phyloP scores from a whole-genome alignment of 2,888 invertebrate species.

The Nineta flava region DNA sequence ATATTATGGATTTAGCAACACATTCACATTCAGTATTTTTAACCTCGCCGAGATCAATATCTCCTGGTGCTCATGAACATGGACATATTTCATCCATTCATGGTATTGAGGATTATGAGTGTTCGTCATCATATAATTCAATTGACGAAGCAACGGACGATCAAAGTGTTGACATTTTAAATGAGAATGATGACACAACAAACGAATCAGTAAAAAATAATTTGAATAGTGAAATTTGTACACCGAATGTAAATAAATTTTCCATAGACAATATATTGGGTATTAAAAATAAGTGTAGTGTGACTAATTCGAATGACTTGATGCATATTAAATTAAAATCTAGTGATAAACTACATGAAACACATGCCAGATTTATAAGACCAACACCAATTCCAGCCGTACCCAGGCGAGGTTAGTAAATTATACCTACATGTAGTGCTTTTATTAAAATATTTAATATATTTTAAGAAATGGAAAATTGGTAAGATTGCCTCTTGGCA shows the following conservation, averaged over 20 bases:
- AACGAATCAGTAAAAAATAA: constrained; percentile 8
- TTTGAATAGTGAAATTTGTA: not conserved
- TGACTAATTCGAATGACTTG: constrained; percentile 12
- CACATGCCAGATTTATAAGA: constrained; percentile 21
- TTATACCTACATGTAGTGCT: too few relatives aligned
- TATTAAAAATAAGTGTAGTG: constrained; percentile 12
- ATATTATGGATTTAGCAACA: constrained; percentile 5
- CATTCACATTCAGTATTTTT: not conserved
- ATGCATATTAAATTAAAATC: constrained; percentile 8
- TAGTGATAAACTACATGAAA: constrained; percentile 10
- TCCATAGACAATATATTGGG: constrained; percentile 28
- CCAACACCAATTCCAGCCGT: constrained; percentile 21
- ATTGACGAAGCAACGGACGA: constrained; percentile 15
- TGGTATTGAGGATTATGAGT: not conserved
- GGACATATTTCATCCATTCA: not conserved
- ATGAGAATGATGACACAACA: constrained; percentile 14
- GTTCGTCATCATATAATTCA: not conserved
- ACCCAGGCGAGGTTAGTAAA: constrained; percentile 11
- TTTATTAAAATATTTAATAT: too few relatives aligned
- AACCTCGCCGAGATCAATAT: too few relatives aligned
- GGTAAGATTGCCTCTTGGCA: too few relatives aligned
- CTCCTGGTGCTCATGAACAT: not conserved
- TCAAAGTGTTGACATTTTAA: constrained; percentile 20
- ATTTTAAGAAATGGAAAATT: too few relatives aligned
- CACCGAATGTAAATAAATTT: constrained; percentile 21